Evolutionary conservation across 2,888 invertebrate species (phyloP), one percentile per base, ranked within the genome.

Genomic region (Chirona hameri): DNA sequence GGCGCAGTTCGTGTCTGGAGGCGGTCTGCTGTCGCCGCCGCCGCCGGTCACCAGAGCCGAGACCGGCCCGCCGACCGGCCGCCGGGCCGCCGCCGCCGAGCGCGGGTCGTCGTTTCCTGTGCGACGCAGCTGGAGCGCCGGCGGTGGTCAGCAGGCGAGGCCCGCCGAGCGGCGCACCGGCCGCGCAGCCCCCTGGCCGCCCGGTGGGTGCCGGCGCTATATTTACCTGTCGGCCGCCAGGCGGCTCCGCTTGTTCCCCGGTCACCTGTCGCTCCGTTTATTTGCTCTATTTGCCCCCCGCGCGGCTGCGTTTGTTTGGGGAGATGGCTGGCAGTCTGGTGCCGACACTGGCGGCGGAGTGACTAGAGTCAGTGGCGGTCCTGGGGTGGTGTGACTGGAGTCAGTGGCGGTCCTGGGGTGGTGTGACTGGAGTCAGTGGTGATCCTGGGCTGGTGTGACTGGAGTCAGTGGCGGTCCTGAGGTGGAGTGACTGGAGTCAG

Each of bases 241-340:
- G 69, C 29, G 27, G 27, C 14, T 12, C 69, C 29, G 69, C 69
- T 29, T 72, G 72, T 65, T 27, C 18, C 31, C 31, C 72, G 31
- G 31, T 72, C 72, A 72, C 72, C 72, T 72, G 72, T 72, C 72
- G 31, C 72, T 72, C 31, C 18, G 72, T 72, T 72, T 72, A 31
- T 72, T 72, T 72, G 31, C 72, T 14, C 72, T 31, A 27, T 29
- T 10, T 29, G 72, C 72, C 72, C 15, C 31, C 18, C 29, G 31
- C 5, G 31, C 72, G 72, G 72, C 72, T 10, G 29, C 27, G 72
- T 72, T 72, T 72, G 27, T 72, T 72, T 72, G 72, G 72, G 31
- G 15, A 29, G 72, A 18, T 27, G 72, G 31, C 72, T 9, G 29
- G 3, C 72, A 27, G 72, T 18, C 72, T 27, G 69, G 31, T 18